Conservation (phyloP, 2,113 vertebrate genomes). For the Chloropsis hardwickii region DNA sequence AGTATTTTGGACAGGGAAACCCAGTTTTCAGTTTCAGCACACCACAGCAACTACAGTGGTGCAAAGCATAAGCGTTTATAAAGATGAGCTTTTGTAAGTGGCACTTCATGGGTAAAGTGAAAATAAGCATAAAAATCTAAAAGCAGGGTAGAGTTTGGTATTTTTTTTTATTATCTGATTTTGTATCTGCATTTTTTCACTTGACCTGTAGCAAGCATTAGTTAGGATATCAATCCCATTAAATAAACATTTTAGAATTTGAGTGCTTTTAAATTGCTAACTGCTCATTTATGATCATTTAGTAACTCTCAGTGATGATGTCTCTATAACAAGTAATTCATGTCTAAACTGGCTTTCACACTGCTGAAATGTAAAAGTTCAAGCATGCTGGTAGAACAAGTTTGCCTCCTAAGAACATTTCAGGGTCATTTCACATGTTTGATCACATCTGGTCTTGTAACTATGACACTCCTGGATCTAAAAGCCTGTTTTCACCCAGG, state of each 20-base stretch:
- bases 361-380: background rate
- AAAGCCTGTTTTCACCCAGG: background rate
- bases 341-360: background rate
- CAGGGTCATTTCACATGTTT: background rate
- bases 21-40: background rate
- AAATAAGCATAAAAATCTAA: background rate
- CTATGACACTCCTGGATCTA: background rate
- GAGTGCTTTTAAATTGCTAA: background rate
- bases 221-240: background rate
- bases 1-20: background rate
- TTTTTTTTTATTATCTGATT: background rate
- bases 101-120: background rate
- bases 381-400: background rate
- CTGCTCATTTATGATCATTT: background rate
- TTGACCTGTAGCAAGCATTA: background rate
- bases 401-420: background rate
- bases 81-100: background rate
- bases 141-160: background rate
- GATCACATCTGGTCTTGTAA: background rate
- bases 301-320: background rate
- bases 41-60: background rate
- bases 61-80: background rate
- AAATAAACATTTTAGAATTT: background rate
- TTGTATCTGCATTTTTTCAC: background rate
- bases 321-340: background rate